A percentile compares a stretch with the other conserved stretches of the same genome.
These are phyloP conservation scores for Ostrea edulis DNA, from an alignment of 1,140 invertebrate species.

Conservation along the genomic window DNA sequence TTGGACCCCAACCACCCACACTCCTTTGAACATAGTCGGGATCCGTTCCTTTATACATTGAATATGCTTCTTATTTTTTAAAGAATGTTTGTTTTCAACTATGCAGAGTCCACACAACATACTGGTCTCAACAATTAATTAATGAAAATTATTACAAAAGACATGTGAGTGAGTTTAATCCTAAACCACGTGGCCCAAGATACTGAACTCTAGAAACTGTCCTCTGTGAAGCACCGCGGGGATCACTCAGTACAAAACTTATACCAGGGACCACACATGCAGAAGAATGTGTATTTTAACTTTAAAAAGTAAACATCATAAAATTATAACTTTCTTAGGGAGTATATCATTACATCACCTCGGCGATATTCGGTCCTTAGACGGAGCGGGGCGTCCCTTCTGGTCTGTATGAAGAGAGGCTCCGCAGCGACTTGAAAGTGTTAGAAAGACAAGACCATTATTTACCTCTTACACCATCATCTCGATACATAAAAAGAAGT, in stretches of 20 bases:
- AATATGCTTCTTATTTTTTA: too few species aligned
- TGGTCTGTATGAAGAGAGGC: neutral
- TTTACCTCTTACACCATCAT: slow-evolving; percentile 18
- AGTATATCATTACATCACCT: slow-evolving; percentile 36
- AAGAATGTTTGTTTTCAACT: too few species aligned
- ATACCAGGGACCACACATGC: neutral
- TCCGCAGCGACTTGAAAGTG: slow-evolving; percentile 23
- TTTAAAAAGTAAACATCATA: slow-evolving; percentile 23
- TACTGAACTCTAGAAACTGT: too few species aligned
- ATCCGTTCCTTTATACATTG: too few species aligned
- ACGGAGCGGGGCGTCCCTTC: neutral
- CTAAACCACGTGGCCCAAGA: too few species aligned
- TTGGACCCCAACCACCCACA: too few species aligned
- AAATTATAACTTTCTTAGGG: slow-evolving; percentile 25
- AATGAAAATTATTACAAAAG: too few species aligned
- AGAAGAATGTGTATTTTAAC: slow-evolving; percentile 7
- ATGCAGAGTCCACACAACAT: too few species aligned
- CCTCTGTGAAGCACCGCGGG: neutral
- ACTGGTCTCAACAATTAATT: too few species aligned
- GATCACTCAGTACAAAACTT: neutral
- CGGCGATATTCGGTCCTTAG: neutral
- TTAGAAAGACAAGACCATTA: slow-evolving; percentile 25
- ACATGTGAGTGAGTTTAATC: too few species aligned
- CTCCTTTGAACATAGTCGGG: too few species aligned
- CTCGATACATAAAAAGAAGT: slow-evolving; percentile 11